A percentile compares a stretch with the other conserved stretches of the same genome.
phyloP scores from a whole-genome alignment of 1,140 invertebrate species.

The Epicauta chinensis region DNA sequence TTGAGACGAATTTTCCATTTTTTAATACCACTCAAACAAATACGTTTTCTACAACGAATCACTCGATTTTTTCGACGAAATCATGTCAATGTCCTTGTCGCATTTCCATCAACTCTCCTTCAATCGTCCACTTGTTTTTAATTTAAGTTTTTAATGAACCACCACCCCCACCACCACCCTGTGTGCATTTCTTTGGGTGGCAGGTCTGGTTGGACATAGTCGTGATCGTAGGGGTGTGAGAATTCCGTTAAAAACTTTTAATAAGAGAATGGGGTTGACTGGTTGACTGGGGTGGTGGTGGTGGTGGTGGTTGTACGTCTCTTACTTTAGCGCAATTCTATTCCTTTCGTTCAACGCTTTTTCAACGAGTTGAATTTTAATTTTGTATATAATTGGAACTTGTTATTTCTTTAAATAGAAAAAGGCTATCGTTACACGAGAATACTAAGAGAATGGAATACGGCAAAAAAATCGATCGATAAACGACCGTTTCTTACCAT shows the following conservation, averaged over 20 bases:
- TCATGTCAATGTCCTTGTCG: no score
- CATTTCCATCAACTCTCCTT: background rate
- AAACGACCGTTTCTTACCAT: no score
- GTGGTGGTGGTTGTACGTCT: no score
- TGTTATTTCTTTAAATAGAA: constrained; percentile 33
- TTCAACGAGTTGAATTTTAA: constrained; percentile 38
- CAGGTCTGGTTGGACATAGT: no score
- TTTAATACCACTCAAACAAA: no score
- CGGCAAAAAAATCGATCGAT: no score
- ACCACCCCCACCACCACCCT: no score
- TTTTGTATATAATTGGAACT: constrained; percentile 38
- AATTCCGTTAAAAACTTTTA: constrained; percentile 32
- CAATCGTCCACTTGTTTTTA: constrained; percentile 29
- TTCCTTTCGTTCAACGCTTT: constrained; percentile 32
- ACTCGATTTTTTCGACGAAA: no score
- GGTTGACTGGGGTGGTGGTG: no score
- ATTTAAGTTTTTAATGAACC: constrained; percentile 34
- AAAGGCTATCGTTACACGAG: background rate
- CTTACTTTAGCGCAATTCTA: constrained; percentile 7
- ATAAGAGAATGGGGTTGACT: constrained; percentile 15
- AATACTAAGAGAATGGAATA: no score
- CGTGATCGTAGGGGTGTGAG: constrained; percentile 18
- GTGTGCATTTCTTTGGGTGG: constrained; percentile 22
- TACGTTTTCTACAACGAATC: no score
- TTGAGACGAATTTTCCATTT: no score